Evolutionary conservation across 2,113 vertebrate genomes (phyloP), one percentile per base, ranked within the genome.

Genomic region (Amblyopsis rosae): DNA sequence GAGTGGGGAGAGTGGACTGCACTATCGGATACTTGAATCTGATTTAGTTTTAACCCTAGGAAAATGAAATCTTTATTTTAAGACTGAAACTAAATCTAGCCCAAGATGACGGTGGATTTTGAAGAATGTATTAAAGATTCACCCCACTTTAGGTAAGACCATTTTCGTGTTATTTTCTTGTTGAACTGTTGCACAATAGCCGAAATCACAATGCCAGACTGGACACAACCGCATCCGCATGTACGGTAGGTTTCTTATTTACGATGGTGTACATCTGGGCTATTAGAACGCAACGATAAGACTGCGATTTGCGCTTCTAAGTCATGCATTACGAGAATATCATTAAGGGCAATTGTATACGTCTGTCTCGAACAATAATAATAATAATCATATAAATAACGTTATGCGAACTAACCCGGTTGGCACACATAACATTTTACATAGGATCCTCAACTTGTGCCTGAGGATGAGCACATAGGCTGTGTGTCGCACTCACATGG

Each of bases 51-150:
- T 65, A 3, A 33, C 56, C 59, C 41, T 46, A 76, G 11, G 76
- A 88, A 88, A 70, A 94, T 94, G 93, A 86, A 49, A 63, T 51
- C 84, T 59, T 50, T 12, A 15, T 83, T 92, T 76, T 93, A 81
- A 92, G 41, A 26, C 61, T 59, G 19, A 72, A 67, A 63, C 68
- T 74, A 70, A 19, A 64, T 67, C 60, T 57, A 67, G 51, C 68
- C 66, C 69, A 92, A 78, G 26, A 94, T 94, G 93, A 94, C 93
- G 89, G 92, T 94, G 90, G 93, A 94, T 80, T 94, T 94, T 85
- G 93, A 94, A 74, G 93, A 94, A 61, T 94, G 93, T 63, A 73
- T 94, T 16, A 93, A 93, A 73, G 93, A 94, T 70, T 94, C 93
- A 8, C 93, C 93, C 79, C 84, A 92, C 7, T 93, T 93, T 69